A percentile compares a stretch with the other conserved stretches of the same genome.
Evolutionary conservation across 2,888 invertebrate genomes (phyloP).

Genomic region (Cantharis nigra): DNA sequence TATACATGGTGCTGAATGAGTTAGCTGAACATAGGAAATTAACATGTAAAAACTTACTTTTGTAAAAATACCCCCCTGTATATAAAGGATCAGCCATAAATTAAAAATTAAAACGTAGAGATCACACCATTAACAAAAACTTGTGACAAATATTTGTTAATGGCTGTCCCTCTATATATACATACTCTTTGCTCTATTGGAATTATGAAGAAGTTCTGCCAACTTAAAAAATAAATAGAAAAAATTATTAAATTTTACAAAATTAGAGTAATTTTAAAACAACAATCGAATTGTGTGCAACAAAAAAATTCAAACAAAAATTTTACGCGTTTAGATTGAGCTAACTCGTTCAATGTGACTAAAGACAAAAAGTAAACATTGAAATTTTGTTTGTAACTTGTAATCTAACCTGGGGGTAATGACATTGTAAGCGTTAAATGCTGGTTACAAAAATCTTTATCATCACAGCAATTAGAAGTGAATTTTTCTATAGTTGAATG

Average conservation of each 20-base stretch:
- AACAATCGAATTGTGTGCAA: neutral
- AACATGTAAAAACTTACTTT: too few relatives aligned
- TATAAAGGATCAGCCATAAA: too few relatives aligned
- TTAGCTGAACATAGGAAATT: too few relatives aligned
- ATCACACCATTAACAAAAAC: too few relatives aligned
- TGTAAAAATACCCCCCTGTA: too few relatives aligned
- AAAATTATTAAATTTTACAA: neutral
- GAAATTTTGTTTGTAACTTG: constrained; percentile 10
- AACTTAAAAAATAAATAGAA: neutral
- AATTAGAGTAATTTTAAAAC: neutral
- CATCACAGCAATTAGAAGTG: constrained; percentile 64
- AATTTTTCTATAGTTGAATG: constrained; percentile 40
- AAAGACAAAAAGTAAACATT: constrained; percentile 22
- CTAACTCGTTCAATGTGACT: constrained; percentile 1
- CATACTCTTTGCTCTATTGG: too few relatives aligned
- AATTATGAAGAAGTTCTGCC: neutral
- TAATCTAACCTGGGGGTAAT: constrained; percentile 33
- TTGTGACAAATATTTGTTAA: too few relatives aligned
- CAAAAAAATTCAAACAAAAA: neutral
- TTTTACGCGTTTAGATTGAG: constrained; percentile 4
- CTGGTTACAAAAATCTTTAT: constrained; percentile 73
- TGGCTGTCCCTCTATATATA: too few relatives aligned
- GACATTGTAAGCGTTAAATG: constrained; percentile 54
- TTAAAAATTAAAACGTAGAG: too few relatives aligned
- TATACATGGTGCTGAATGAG: too few relatives aligned